Base-by-base conservation (phyloP, 2,888 invertebrate genomes). In the Trilocha varians region DNA sequence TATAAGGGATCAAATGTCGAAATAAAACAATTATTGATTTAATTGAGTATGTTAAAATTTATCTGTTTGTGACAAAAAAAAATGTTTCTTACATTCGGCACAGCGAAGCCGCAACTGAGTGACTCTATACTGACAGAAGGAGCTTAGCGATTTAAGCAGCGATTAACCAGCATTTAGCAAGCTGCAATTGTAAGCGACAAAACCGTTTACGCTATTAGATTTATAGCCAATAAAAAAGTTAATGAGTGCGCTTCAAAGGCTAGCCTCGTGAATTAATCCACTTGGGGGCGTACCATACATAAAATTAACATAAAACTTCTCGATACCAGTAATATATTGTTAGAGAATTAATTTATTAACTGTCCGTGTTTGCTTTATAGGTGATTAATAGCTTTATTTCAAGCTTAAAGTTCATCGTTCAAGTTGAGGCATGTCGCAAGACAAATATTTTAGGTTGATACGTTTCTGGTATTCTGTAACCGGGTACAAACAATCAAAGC, bases 271-370 rank as follows among this genome's bases (percentile, higher is more conserved):
- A 63, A 69, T 65, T 68, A 62, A 71, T 68, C 67, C 63, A 61
- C 55, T 57, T 48, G 59, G 68, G 65, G 70, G 74, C 70, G 74
- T 66, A 51, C 55, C 62, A 60, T 70, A 72, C 75, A 79, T 78
- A 76, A 78, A 77, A 80, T 82, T 77, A 76, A 56, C 78, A 78
- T 78, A 70, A 72, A 80, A 75, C 70, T 66, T 70, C 67, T 68
- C 63, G 67, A 71, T 66, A 66, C 59, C 64, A 67, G 59, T 65
- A 66, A 72, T 77, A 74, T 74, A 72, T 72, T 71, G 65, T 70
- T 57, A 55, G 56, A 52, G 57, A 60, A 67, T 70, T 70, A 70
- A 72, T 78, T 74, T 75, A 73, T 73, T 57, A 65, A 60, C 60
- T 59, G 56, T 58, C 59, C 57, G 45, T 67, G 65, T 72, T 72